Base-by-base conservation (phyloP, 2,888 invertebrate genomes). In the Melipona beecheii region DNA sequence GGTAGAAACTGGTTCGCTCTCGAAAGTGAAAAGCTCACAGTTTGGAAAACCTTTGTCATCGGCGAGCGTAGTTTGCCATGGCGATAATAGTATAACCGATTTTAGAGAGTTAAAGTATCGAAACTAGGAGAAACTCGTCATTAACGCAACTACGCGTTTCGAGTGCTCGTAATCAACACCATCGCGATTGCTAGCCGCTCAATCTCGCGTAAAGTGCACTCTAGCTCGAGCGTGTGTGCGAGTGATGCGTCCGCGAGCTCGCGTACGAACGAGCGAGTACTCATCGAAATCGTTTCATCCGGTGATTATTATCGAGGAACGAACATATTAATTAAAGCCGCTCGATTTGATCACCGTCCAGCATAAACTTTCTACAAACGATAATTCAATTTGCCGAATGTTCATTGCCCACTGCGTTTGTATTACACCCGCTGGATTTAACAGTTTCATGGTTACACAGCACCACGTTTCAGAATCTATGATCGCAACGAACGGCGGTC, bases 291-390 rank as follows among this genome's bases (percentile, higher is more conserved):
- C 75, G 75, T 75, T 75, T 74, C 64, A 54, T 31, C 36, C 31
- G 21, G 49, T 27, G 68, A 75, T 58, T 68, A 68, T 75, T 58
- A 75, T 62, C 56, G 58, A 56, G 75, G 21, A 66, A 68, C 66
- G 68, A 75, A 60, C 75, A n/a, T 68, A 75, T 75, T 75, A 75
- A 75, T 75, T 75, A 75, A 75, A 56, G 17, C 68, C 58, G 68
- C 49, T 75, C 68, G 43, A 75, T 75, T 75, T 75, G 31, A 68
- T 68, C 75, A 54, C 21, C 75, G 54, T 36, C 31, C 68, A 43
- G n/a, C 62, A 31, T 62, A 65, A 65, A 74, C 74, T 74, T 74
- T 71, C 65, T 65, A n/a, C 65, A 24, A 54, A 36, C 43, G 54
- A 65, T 74, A 65, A 74, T 74, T 74, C 74, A 54, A 74, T 73